Base-by-base conservation (phyloP, 2,888 invertebrate species). In the Trimorus sp. region DNA sequence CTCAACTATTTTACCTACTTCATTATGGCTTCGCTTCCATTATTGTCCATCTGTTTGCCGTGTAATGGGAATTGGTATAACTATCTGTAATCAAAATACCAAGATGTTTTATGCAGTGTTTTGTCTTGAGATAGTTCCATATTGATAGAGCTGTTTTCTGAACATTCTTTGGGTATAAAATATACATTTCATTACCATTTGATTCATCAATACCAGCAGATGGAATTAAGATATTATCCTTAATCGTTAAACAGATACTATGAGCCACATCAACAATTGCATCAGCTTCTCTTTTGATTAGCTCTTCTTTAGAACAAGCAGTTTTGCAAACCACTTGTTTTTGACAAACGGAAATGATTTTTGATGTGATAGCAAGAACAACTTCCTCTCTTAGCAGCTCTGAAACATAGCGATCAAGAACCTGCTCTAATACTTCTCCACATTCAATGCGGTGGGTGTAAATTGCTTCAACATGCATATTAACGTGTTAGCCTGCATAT, bases 61-160 rank as follows among this genome's bases (percentile, higher is more conserved):
- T n/a, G n/a, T n/a, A n/a, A n/a, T n/a, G n/a, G n/a, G n/a, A n/a
- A n/a, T n/a, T 26, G 1, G 4, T 26, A 4, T 26, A 3, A 69
- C 69, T 69, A 69, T 69, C 59, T 69, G 69, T 69, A 69, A 69
- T 69, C 69, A 69, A 69, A 69, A 69, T 69, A 69, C 69, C 69
- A 69, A 69, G 69, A 69, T 69, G 69, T 69, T 69, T 69, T 69
- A 69, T 69, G 69, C 59, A 69, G 69, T 69, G 69, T 69, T 69
- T 69, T 69, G 69, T 69, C 69, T 69, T 69, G 59, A 69, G 69
- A 69, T 69, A 69, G 69, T 69, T 69, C 69, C 59, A 69, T 69
- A 69, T 69, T 69, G 69, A 69, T 69, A 69, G 69, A 69, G 69
- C 69, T 69, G 69, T 69, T 59, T 69, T 69, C 69, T 69, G 69